These are phyloP conservation scores for Drosophila niveifrons DNA, from an alignment of 2,888 invertebrate species.

Conservation along the genomic window DNA sequence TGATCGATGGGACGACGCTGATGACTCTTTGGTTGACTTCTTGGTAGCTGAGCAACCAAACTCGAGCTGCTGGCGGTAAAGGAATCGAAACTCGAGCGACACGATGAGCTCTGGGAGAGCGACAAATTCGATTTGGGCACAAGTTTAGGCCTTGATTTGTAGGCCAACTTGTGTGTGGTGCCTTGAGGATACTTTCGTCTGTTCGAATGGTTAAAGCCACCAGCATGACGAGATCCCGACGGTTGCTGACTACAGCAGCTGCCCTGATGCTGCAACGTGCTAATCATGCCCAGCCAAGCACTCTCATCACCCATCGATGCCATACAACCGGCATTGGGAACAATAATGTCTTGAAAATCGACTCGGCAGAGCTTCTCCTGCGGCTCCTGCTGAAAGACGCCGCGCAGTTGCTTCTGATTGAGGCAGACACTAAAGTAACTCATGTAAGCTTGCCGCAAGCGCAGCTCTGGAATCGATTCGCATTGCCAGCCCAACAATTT, in stretches of 20 bases:
- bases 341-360: conserved; percentile 48
- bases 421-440: conserved; percentile 74
- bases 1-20: conserved; percentile 3
- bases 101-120: conserved; percentile 1
- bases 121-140: conserved; percentile 22
- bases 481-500: conserved; percentile 67
- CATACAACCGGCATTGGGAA: not conserved
- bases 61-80: not conserved
- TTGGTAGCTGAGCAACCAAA: not conserved
- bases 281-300: conserved; percentile 14
- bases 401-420: conserved; percentile 64
- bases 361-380: conserved; percentile 50
- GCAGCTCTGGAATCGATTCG: conserved; percentile 60
- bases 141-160: conserved; percentile 33
- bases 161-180: conserved; percentile 15
- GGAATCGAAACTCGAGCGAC: not conserved
- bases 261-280: conserved; percentile 25
- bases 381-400: conserved; percentile 70
- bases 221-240: conserved; percentile 18
- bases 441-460: conserved; percentile 76
- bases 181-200: not conserved
- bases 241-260: conserved; percentile 6
- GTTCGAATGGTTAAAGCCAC: conserved; percentile 4
- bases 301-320: not conserved
- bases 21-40: not conserved